Evolutionary conservation across 2,797 vertebrate genomes (phyloP).

Genomic region (Tamandua tetradactyla): DNA sequence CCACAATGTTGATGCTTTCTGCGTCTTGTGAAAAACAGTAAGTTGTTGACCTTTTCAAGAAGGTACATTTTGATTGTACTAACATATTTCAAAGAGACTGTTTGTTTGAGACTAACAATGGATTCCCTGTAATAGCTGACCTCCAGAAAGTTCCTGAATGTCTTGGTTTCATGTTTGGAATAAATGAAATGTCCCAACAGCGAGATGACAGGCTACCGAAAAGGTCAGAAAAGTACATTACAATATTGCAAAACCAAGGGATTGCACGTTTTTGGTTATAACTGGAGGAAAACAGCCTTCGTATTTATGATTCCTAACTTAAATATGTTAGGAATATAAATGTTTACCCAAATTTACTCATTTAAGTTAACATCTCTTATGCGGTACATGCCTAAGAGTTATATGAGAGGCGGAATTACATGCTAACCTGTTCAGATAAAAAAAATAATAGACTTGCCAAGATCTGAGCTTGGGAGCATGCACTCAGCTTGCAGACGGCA

Average conservation of each 20-base stretch:
- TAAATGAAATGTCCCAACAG: not conserved
- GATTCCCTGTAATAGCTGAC: not conserved
- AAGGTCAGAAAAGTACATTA: conserved; percentile 39
- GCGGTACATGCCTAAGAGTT: too few species aligned
- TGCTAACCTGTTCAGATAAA: too few species aligned
- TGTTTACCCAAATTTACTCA: not conserved
- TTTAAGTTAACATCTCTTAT: not conserved
- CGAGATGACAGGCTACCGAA: not conserved
- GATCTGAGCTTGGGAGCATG: too few species aligned
- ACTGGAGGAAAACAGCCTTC: not conserved
- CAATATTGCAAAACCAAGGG: not conserved
- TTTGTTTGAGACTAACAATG: not conserved
- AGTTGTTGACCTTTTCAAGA: conserved; percentile 13
- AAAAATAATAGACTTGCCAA: too few species aligned
- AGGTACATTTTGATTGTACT: not conserved
- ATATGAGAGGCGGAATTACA: too few species aligned
- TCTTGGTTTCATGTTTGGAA: not conserved
- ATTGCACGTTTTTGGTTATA: not conserved
- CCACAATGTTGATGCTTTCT: not conserved
- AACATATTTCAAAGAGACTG: not conserved
- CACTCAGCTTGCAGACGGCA: not conserved
- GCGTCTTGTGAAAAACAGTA: conserved; percentile 28
- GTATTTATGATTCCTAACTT: not conserved
- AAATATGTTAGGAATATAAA: too few species aligned
- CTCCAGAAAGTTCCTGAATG: not conserved